Conservation (phyloP, 2,113 vertebrate genomes). For the Paramormyrops kingsleyae region DNA sequence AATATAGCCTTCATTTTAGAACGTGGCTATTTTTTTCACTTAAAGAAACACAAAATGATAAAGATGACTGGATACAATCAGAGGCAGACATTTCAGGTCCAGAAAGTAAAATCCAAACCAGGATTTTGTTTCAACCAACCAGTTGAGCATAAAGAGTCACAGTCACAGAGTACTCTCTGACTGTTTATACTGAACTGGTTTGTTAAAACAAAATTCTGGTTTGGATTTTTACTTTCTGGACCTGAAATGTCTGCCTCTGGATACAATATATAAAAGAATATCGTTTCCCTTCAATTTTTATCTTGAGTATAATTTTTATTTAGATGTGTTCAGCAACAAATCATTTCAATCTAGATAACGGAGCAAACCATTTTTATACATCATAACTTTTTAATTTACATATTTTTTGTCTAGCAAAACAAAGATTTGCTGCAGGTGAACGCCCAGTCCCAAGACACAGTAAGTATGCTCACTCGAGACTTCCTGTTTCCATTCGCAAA, state of each 20-base stretch:
- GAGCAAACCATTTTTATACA: neutral
- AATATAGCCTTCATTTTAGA: neutral
- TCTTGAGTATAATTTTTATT: neutral
- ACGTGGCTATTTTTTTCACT: neutral
- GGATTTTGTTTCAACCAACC: too few species aligned
- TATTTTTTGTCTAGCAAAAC: neutral
- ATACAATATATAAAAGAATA: neutral
- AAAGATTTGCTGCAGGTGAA: neutral
- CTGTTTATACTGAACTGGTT: too few species aligned
- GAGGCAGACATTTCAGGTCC: too few species aligned
- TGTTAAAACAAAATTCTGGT: too few species aligned
- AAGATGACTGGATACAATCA: neutral
- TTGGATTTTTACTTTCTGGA: too few species aligned
- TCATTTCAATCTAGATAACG: neutral
- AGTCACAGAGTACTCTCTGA: too few species aligned
- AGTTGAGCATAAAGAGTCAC: too few species aligned
- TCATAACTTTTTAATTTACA: neutral
- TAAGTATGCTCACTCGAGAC: neutral
- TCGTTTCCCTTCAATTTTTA: neutral
- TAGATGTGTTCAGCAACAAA: neutral
- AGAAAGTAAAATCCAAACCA: too few species aligned
- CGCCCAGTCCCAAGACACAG: neutral
- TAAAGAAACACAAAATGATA: neutral
- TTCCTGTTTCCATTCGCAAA: neutral
- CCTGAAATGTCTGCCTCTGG: too few species aligned